These are phyloP conservation scores for Cyprinus carpio DNA, from an alignment of 2,113 vertebrate genomes.

Conservation along the genomic window DNA sequence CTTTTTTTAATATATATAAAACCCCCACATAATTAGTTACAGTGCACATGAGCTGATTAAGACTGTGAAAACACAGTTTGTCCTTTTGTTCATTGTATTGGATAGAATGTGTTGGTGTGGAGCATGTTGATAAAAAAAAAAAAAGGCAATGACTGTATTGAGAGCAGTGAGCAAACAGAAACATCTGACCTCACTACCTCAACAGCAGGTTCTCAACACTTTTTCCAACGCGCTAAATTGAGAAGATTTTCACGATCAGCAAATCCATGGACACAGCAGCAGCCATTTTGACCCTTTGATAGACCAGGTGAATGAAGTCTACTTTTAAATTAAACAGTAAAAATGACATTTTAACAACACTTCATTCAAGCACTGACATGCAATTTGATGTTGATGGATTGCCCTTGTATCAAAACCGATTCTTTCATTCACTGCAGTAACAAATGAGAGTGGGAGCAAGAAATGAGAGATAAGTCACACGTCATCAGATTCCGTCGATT, in stretches of 20 bases:
- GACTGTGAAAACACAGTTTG: too few relatives aligned
- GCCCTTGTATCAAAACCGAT: slow-evolving; percentile 11
- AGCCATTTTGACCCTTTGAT: neutral
- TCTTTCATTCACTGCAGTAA: neutral
- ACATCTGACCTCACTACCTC: neutral
- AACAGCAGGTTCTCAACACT: neutral
- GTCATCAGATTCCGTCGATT: slow-evolving; percentile 6
- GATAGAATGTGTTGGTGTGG: neutral
- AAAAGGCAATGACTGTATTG: neutral
- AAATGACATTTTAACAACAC: neutral
- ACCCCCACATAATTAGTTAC: too few relatives aligned
- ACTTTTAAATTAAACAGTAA: neutral
- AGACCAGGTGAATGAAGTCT: neutral
- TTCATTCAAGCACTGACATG: neutral
- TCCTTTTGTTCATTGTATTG: neutral
- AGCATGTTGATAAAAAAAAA: neutral
- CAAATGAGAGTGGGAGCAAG: neutral
- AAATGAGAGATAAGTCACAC: neutral
- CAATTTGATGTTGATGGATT: slow-evolving; percentile 26
- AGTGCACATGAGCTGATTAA: neutral
- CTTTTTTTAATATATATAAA: too few relatives aligned
- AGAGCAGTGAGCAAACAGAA: neutral
- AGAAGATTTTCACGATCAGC: neutral
- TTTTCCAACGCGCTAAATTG: neutral
- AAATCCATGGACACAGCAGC: neutral